phyloP scores from a whole-genome alignment of 2,888 invertebrate species.

The Mellilla xanthometata region DNA sequence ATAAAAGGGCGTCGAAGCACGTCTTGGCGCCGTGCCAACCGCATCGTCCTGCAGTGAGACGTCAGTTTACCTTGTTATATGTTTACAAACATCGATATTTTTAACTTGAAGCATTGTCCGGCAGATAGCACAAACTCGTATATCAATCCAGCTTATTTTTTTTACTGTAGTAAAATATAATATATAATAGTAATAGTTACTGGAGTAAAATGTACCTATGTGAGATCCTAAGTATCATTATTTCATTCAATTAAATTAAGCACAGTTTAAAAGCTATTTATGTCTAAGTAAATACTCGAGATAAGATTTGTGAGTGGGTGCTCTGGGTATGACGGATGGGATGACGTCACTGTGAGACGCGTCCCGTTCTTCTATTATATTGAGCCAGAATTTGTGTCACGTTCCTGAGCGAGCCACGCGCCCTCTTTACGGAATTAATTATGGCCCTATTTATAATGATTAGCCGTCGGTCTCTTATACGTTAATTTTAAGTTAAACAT shows the following conservation, averaged over 20 bases:
- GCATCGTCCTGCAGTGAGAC: constrained; percentile 53
- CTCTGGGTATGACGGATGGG: constrained; percentile 48
- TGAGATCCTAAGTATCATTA: neutral
- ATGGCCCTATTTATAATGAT: constrained; percentile 48
- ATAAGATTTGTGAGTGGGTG: constrained; percentile 37
- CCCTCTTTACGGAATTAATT: constrained; percentile 57
- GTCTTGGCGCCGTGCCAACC: constrained; percentile 63
- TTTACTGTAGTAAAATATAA: too few species aligned
- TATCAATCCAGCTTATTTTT: constrained; percentile 4
- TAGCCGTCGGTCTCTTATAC: constrained; percentile 38
- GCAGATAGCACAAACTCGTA: constrained; percentile 9
- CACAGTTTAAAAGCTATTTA: constrained; percentile 37
- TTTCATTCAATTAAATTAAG: constrained; percentile 25
- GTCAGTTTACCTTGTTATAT: constrained; percentile 48
- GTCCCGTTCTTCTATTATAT: constrained; percentile 49
- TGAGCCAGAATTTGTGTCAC: constrained; percentile 62
- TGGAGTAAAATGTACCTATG: too few species aligned
- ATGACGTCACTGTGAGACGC: constrained; percentile 37
- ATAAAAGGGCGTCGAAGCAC: constrained; percentile 64
- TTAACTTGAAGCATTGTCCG: constrained; percentile 21
- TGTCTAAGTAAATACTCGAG: constrained; percentile 27
- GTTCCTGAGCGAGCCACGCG: constrained; percentile 45
- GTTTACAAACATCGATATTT: constrained; percentile 58
- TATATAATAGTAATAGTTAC: too few species aligned
- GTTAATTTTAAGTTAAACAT: constrained; percentile 41